Evolutionary conservation across 2,797 vertebrate species (phyloP).

Genomic region (Otolemur crassicaudatus): DNA sequence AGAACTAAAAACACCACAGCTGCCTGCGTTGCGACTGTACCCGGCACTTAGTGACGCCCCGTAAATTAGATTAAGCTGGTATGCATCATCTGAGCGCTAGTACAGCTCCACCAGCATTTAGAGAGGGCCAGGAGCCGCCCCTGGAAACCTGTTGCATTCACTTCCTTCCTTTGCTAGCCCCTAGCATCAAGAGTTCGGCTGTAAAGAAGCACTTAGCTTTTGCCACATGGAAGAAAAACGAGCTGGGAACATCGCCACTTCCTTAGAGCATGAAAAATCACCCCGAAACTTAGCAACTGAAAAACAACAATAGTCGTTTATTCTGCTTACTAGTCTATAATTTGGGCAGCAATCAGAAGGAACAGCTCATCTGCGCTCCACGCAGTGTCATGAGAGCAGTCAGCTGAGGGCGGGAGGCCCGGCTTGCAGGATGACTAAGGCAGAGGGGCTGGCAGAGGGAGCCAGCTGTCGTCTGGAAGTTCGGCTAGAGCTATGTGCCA

Average conservation of each 20-base stretch:
- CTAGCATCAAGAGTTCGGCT: neutral
- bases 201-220: neutral
- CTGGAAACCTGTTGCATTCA: neutral
- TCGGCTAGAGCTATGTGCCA: neutral
- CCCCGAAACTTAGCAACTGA: neutral
- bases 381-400: neutral
- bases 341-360: neutral
- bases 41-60: neutral
- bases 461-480: neutral
- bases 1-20: slow-evolving; percentile 8
- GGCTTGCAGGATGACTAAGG: neutral
- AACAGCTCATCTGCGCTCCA: neutral
- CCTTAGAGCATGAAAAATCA: neutral
- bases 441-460: neutral
- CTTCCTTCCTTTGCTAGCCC: neutral
- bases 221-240: neutral
- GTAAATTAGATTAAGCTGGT: neutral
- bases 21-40: neutral
- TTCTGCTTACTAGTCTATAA: slow-evolving; percentile 15
- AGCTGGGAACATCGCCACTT: neutral
- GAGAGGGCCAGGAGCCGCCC: neutral
- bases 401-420: neutral
- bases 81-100: neutral
- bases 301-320: neutral
- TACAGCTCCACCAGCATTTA: neutral